Evolutionary conservation across 2,888 invertebrate species (phyloP).

Genomic region (Spialia ferax): DNA sequence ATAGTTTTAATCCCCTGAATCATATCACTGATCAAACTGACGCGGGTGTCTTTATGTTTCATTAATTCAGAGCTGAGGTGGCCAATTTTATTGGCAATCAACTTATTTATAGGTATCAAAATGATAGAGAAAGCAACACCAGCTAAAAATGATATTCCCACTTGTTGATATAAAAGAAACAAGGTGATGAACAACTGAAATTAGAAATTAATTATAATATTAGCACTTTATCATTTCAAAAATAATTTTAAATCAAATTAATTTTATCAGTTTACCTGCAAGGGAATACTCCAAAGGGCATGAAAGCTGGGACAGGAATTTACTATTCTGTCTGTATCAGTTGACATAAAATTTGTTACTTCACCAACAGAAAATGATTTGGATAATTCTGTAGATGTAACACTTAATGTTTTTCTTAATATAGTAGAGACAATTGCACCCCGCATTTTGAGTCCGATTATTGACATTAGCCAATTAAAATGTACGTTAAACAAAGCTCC

Average conservation of each 20-base stretch:
- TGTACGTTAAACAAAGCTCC: conserved; percentile 93
- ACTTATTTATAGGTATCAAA: conserved; percentile 97
- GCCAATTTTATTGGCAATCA: conserved; percentile 96
- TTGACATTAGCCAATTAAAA: conserved; percentile 95
- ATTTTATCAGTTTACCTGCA: conserved; percentile 87
- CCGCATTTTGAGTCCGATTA: conserved; percentile 95
- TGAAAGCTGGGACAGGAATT: conserved; percentile 99
- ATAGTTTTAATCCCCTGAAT: conserved; percentile 95
- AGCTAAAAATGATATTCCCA: conserved; percentile 96
- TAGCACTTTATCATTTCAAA: background rate
- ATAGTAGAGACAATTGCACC: conserved; percentile 92
- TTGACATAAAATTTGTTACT: conserved; percentile 98
- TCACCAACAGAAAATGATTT: conserved; percentile 90
- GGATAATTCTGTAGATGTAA: conserved; percentile 77
- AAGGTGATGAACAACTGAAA: conserved; percentile 92
- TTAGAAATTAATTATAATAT: background rate
- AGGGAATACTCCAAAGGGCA: conserved; percentile 98
- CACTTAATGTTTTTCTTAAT: conserved; percentile 86
- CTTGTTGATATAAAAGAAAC: conserved; percentile 94
- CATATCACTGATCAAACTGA: conserved; percentile 95
- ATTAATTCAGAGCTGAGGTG: conserved; percentile 94
- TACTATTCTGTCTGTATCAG: conserved; percentile 97
- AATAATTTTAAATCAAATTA: background rate
- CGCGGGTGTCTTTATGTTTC: conserved; percentile 95
- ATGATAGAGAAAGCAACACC: conserved; percentile 95